Conservation (phyloP, 2,888 invertebrate genomes). For the Erebia aethiops region DNA sequence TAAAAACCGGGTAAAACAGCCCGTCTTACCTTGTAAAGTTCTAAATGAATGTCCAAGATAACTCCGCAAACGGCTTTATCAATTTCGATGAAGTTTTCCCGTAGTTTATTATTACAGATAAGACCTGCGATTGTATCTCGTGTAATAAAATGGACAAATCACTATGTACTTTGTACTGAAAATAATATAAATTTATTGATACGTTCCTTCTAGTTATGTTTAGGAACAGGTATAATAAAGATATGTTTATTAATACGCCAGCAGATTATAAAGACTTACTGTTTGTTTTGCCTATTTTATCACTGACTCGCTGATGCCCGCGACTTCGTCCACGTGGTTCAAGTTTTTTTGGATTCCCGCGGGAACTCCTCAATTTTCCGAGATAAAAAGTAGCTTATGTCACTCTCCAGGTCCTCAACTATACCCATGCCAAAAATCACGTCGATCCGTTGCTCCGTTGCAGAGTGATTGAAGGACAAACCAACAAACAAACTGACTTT, state of each 20-base stretch:
- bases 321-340: no score
- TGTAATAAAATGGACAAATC: slow-evolving; percentile 35
- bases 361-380: no score
- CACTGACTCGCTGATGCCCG: no score
- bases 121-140: slow-evolving; percentile 28
- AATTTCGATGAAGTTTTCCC: slow-evolving; percentile 34
- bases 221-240: slow-evolving; percentile 1
- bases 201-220: slow-evolving; percentile 9
- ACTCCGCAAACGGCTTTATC: slow-evolving; percentile 30
- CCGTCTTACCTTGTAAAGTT: slow-evolving; percentile 26
- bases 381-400: no score
- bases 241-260: slow-evolving; percentile 8
- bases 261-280: not conserved
- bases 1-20: slow-evolving; percentile 29
- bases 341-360: no score
- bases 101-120: slow-evolving; percentile 33
- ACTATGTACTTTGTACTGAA: slow-evolving; percentile 23
- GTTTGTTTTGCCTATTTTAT: not conserved
- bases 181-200: slow-evolving; percentile 9
- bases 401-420: no score
- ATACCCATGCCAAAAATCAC: no score
- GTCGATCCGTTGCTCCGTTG: no score
- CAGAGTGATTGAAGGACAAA: no score
- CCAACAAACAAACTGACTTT: no score
- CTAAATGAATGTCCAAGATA: slow-evolving; percentile 31